Percentiles rank a stretch among this genome's conserved stretches.
Evolutionary conservation across 2,888 invertebrate species (phyloP).

Genomic region (Unio delphinus): DNA sequence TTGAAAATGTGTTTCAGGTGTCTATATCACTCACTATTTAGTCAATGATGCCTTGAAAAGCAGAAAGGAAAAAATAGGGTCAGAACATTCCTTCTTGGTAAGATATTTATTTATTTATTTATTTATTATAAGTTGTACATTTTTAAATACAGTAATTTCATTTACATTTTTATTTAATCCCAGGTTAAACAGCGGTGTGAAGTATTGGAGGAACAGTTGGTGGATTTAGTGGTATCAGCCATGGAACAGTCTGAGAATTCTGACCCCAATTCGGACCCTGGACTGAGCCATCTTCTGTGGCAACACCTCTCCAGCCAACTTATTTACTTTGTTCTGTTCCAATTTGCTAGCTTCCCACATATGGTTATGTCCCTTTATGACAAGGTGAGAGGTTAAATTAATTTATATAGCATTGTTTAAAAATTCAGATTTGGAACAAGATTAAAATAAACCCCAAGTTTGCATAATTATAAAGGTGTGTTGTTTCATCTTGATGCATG

Average conservation of each 20-base stretch:
- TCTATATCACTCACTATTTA: too few relatives aligned
- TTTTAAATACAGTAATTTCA: constrained; percentile 1
- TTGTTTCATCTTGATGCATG: too few relatives aligned
- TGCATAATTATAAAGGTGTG: too few relatives aligned
- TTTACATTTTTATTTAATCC: constrained; percentile 16
- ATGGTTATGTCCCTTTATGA: constrained; percentile 91
- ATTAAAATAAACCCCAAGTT: too few relatives aligned
- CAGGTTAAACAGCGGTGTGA: constrained; percentile 88
- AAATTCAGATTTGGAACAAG: background rate
- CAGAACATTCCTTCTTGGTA: too few relatives aligned
- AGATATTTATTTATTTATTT: too few relatives aligned
- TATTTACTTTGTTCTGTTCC: constrained; percentile 94
- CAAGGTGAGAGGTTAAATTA: constrained; percentile 75
- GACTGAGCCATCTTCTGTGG: constrained; percentile 76
- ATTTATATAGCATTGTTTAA: too few relatives aligned
- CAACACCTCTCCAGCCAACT: constrained; percentile 93
- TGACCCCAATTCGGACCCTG: constrained; percentile 52
- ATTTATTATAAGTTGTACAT: background rate
- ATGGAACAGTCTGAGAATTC: constrained; percentile 88
- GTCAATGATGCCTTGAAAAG: too few relatives aligned
- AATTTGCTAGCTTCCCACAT: constrained; percentile 93
- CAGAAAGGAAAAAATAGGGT: too few relatives aligned
- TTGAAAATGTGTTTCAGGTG: too few relatives aligned
- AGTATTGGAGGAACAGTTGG: constrained; percentile 92
- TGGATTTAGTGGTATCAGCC: constrained; percentile 90